Conservation (phyloP, 1,140 invertebrate genomes). For the Saccostrea glomerata region DNA sequence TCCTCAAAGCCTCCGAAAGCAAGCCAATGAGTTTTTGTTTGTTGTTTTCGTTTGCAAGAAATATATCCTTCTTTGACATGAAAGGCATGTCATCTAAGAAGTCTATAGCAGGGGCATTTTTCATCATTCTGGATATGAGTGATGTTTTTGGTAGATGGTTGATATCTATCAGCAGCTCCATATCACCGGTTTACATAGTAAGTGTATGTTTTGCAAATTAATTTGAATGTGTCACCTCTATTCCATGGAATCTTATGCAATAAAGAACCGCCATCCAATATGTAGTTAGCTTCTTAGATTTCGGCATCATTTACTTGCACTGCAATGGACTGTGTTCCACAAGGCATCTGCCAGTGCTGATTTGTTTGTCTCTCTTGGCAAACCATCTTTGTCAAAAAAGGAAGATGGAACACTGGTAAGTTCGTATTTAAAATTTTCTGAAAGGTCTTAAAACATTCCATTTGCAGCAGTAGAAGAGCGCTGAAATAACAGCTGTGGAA, state of each 20-base stretch:
- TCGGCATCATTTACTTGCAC: not conserved
- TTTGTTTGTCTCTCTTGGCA: slow-evolving; percentile 49
- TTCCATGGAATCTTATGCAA: slow-evolving; percentile 50
- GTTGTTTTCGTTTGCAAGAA: too few species aligned
- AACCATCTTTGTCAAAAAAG: slow-evolving; percentile 46
- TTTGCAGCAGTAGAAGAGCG: slow-evolving; percentile 40
- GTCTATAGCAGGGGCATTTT: too few species aligned
- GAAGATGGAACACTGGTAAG: slow-evolving; percentile 30
- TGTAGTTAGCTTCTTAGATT: not conserved
- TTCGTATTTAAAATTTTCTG: slow-evolving; percentile 41
- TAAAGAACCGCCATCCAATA: slow-evolving; percentile 60
- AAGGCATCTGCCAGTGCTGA: slow-evolving; percentile 38
- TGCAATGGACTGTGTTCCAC: slow-evolving; percentile 32
- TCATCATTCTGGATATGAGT: too few species aligned
- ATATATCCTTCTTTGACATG: too few species aligned
- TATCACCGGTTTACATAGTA: too few species aligned
- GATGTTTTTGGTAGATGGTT: too few species aligned
- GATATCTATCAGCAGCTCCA: too few species aligned
- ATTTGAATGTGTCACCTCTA: too few species aligned
- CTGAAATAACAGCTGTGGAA: slow-evolving; percentile 52
- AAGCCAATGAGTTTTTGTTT: too few species aligned
- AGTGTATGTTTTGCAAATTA: too few species aligned
- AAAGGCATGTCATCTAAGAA: too few species aligned
- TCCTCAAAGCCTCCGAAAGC: too few species aligned
- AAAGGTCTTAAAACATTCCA: slow-evolving; percentile 3